These are phyloP conservation scores for Drosophila maculinotata DNA, from an alignment of 2,888 invertebrate genomes.

Conservation along the genomic window DNA sequence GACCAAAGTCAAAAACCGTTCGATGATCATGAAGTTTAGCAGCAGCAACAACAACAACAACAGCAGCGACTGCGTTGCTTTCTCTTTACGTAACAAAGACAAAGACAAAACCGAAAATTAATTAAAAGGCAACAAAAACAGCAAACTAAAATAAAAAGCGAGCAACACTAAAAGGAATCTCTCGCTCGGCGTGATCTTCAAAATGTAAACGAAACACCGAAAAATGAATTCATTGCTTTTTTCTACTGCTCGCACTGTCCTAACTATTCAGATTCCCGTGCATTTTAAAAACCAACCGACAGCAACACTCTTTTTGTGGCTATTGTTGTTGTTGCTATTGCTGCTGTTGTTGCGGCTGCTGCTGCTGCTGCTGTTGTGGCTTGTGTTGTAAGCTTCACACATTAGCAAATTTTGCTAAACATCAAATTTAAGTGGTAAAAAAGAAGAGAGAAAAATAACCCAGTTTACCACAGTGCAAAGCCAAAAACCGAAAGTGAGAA, in stretches of 20 bases:
- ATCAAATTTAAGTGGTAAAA: slow-evolving; percentile 38
- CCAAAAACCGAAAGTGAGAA: slow-evolving; percentile 5
- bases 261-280: slow-evolving; percentile 19
- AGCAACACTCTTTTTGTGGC: slow-evolving; percentile 4
- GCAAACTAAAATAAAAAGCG: slow-evolving; percentile 54
- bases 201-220: slow-evolving; percentile 41
- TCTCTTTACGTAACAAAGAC: slow-evolving; percentile 76
- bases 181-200: slow-evolving; percentile 23
- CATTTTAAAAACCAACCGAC: slow-evolving; percentile 28
- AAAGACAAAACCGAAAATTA: slow-evolving; percentile 70
- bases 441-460: slow-evolving; percentile 4
- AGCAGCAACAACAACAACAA: slow-evolving; percentile 26
- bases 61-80: slow-evolving; percentile 59
- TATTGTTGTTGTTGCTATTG: slow-evolving; percentile 14
- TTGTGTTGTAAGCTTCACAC: slow-evolving; percentile 62
- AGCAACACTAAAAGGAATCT: slow-evolving; percentile 57
- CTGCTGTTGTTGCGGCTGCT: slow-evolving; percentile 4
- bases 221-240: slow-evolving; percentile 25
- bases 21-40: slow-evolving; percentile 76
- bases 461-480: slow-evolving; percentile 15
- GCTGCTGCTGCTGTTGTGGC: slow-evolving; percentile 28
- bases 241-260: slow-evolving; percentile 24
- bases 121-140: slow-evolving; percentile 66
- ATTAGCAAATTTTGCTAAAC: slow-evolving; percentile 65
- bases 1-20: slow-evolving; percentile 75